phyloP scores from a whole-genome alignment of 1,140 invertebrate species.

The Acromyrmex charruanus region DNA sequence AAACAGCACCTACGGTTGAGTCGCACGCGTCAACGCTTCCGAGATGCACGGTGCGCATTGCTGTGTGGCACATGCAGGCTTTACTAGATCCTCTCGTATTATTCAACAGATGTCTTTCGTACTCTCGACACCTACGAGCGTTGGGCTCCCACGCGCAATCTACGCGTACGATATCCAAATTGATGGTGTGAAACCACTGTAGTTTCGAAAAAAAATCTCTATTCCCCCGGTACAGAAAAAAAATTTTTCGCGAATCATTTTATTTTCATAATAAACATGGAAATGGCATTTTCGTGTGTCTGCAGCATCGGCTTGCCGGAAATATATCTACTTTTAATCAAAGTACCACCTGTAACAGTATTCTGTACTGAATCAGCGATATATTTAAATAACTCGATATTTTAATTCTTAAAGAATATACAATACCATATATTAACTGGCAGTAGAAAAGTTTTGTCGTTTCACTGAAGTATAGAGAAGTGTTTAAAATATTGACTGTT shows the following conservation, averaged over 20 bases:
- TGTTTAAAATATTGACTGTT: not conserved
- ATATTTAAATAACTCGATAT: not conserved
- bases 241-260: not conserved
- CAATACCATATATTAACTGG: not conserved
- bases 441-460: not conserved
- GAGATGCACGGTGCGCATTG: conserved; percentile 75
- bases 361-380: conserved; percentile 12
- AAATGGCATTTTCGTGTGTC: not conserved
- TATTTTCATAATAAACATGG: not conserved
- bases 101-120: conserved; percentile 54
- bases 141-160: conserved; percentile 26
- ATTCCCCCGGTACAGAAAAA: not conserved
- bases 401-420: not conserved
- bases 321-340: not conserved
- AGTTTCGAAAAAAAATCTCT: not conserved
- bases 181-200: not conserved
- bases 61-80: conserved; percentile 74
- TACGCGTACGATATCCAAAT: conserved; percentile 42
- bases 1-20: conserved; percentile 69
- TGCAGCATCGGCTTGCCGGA: not conserved
- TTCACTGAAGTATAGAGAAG: not conserved
- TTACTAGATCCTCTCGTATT: conserved; percentile 60
- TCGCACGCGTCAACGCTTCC: conserved; percentile 76
- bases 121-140: conserved; percentile 48
- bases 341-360: not conserved